phyloP scores from a whole-genome alignment of 2,113 vertebrate species.

The Atlantisia rogersi region DNA sequence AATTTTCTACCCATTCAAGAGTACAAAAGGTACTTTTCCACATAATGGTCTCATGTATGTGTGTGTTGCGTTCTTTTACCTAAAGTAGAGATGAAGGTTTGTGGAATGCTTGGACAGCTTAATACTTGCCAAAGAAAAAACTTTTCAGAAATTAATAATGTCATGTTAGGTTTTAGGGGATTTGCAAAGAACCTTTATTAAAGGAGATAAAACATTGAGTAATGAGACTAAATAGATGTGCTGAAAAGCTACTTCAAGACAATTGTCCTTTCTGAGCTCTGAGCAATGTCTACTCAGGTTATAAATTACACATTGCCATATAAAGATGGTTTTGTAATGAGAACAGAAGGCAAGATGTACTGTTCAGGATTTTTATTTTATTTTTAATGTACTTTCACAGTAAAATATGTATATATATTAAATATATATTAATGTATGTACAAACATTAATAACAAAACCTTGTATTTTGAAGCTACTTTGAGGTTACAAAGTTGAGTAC shows the following conservation, averaged over 20 bases:
- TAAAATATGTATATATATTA: background rate
- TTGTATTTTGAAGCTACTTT: background rate
- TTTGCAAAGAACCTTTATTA: background rate
- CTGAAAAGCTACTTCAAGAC: background rate
- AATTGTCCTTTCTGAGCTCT: background rate
- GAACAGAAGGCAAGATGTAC: background rate
- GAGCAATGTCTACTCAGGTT: background rate
- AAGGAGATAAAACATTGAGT: background rate
- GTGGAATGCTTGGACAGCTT: background rate
- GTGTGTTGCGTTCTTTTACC: background rate
- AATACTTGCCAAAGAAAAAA: background rate
- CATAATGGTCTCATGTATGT: background rate
- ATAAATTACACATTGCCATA: background rate
- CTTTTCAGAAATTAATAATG: background rate
- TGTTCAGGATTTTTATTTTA: background rate
- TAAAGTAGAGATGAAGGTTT: background rate
- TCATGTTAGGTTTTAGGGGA: background rate
- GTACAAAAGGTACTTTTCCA: background rate
- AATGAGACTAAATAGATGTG: background rate
- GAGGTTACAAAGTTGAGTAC: background rate
- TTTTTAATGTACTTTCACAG: background rate
- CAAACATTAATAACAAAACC: background rate
- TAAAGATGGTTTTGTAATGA: background rate
- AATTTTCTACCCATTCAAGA: background rate
- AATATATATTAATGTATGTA: fast-evolving